Evolutionary conservation across 2,113 vertebrate species (phyloP), one percentile per base, ranked within the genome.

Genomic region (Saccopteryx bilineata): DNA sequence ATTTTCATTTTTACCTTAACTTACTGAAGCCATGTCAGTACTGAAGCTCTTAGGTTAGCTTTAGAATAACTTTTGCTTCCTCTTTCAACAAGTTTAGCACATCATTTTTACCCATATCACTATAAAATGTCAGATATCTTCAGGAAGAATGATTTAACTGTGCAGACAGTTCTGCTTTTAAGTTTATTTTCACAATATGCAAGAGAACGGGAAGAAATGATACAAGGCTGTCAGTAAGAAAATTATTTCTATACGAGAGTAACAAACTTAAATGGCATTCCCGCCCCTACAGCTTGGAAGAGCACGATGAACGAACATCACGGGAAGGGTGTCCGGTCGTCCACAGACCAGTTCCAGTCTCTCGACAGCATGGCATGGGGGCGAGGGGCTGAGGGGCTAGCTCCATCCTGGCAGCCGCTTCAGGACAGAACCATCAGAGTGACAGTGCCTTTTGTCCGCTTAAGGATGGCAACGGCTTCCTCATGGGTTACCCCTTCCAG

Each of bases 401-500:
- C 28, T 79, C 61, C 76, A 79, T 2, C 82, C n/a, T 54, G 80
- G 31, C 15, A 93, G 48, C 5, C 46, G 82, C 21, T 50, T 99
- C 98, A 99, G 0, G 99, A 99, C 6, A 99, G 98, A 93, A 99
- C 99, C 82, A 99, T 99, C 87, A 99, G 98, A 3, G 99, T 99
- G 94, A 99, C 99, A 0, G 98, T 98, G 97, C 99, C 99, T 98
- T 99, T 99, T 96, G 99, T 99, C 97, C 99, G 98, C 97, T 99
- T 99, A 94, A 99, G 98, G 97, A 99, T 99, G 94, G 99, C 98
- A 5, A 99, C 99, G 0, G 99, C 99, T 96, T 99, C 99, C 97
- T 99, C 99, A 1, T 99, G 99, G 24, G 99, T 99, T 31, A 99
- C 99, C 1, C 99, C 99, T 95, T 99, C 99, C 88, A 99, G 98